Conservation (phyloP, 2,113 vertebrate species). For the Fregetta grallaria region DNA sequence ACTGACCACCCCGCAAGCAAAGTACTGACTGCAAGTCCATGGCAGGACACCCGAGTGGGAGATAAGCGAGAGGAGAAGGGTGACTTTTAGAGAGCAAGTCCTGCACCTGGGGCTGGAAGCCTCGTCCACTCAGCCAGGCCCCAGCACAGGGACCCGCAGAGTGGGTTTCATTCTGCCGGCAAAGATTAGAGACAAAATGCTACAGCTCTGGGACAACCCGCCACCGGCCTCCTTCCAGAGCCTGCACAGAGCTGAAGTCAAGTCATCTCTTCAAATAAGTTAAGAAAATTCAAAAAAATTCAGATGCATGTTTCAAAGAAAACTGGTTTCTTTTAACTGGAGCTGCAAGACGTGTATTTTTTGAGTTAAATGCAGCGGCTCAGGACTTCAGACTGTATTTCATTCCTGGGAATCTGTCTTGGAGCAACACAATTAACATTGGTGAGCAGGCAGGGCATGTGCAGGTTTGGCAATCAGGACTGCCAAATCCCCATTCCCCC, state of each 20-base stretch:
- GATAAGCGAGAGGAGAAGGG: neutral
- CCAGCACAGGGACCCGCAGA: neutral
- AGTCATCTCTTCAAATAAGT: neutral
- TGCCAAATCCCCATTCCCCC: neutral
- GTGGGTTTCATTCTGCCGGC: neutral
- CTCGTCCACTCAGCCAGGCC: neutral
- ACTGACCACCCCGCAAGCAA: neutral
- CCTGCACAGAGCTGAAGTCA: neutral
- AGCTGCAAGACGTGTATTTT: neutral
- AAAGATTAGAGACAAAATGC: accelerated
- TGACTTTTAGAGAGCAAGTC: neutral
- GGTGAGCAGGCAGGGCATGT: neutral
- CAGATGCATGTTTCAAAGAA: neutral
- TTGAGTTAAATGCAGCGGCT: neutral
- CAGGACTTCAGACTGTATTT: neutral
- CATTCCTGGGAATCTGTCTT: neutral
- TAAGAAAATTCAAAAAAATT: neutral
- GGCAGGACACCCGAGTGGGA: accelerated
- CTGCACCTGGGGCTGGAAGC: neutral
- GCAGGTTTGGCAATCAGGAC: neutral
- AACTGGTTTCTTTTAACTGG: neutral
- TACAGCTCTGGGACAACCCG: neutral
- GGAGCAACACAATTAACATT: neutral
- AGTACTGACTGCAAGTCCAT: neutral
- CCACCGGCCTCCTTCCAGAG: accelerated